A percentile compares a stretch with the other conserved stretches of the same genome.
Evolutionary conservation across 2,888 invertebrate genomes (phyloP).

Genomic region (Anthophora plumipes): DNA sequence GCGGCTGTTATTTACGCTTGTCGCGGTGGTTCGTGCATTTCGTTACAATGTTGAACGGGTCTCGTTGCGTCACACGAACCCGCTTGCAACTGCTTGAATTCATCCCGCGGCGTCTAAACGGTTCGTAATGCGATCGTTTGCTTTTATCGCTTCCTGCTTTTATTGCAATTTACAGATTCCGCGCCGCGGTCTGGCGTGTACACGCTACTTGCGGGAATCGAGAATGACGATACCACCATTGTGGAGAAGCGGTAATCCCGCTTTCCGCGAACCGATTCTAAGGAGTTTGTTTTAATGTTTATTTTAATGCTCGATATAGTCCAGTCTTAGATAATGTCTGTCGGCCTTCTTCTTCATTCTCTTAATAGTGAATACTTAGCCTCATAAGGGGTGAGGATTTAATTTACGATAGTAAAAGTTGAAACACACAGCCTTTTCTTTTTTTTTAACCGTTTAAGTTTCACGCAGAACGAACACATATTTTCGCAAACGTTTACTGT

Average conservation of each 20-base stretch:
- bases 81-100: constrained; percentile 11
- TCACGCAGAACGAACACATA: too few species aligned
- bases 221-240: constrained; percentile 6
- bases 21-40: constrained; percentile 34
- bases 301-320: background rate
- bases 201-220: background rate
- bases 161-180: constrained; percentile 49
- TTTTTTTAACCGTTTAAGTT: too few species aligned
- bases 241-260: background rate
- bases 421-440: too few species aligned
- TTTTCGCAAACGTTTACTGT: too few species aligned
- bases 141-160: constrained; percentile 59
- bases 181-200: constrained; percentile 14
- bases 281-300: background rate
- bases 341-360: too few species aligned
- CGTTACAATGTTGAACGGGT: constrained; percentile 36
- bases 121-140: constrained; percentile 50
- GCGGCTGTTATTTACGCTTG: constrained; percentile 36
- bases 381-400: background rate
- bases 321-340: background rate
- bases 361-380: background rate
- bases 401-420: background rate
- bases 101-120: constrained; percentile 36
- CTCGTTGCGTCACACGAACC: constrained; percentile 35
- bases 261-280: constrained; percentile 11